Evolutionary conservation across 2,797 vertebrate genomes (phyloP), one percentile per base, ranked within the genome.

Genomic region (Betta splendens): DNA sequence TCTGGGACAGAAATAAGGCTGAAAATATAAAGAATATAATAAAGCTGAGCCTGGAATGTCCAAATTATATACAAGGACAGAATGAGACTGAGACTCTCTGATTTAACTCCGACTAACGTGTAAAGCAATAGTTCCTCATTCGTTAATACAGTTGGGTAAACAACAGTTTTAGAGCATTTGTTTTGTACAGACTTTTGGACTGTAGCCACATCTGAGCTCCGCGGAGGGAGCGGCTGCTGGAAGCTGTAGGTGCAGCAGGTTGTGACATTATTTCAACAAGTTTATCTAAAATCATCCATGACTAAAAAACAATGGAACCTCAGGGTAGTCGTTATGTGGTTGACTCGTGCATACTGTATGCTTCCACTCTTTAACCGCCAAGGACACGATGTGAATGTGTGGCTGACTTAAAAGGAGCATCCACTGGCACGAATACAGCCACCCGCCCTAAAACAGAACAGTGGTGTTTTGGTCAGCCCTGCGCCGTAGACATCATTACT

Each of bases 401-500:
- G 60, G 64, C 65, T 21, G 54, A 70, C 54, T 79, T 69, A 50
- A 50, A 80, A 57, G 40, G 77, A 77, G 76, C 52, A 64, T 52
- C 60, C 64, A 73, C 42, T 76, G 57, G 74, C 62, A 63, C 58
- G 39, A 72, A 74, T 50, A 22, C 58, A n/a, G 55, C 56, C 66
- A 63, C 70, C 72, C 62, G 61, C 65, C 78, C 65, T 58, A 69
- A 67, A 83, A 74, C 76, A 56, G 64, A 57, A 55, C 74, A 58
- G 77, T 18, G 61, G 65, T 71, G 63, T 79, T 84, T 84, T 75
- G 78, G 85, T 85, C 80, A 76, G 60, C 49, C 56, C 69, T 47
- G 42, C 76, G 79, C 63, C 71, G 67, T 66, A 72, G 79, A 54
- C 79, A 77, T 76, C 73, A 73, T 83, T 82, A 87, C 77, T 83